Percentiles rank a stretch among this genome's conserved stretches.
Conservation (phyloP, 2,888 invertebrate species). For the Oscheius sp. region DNA sequence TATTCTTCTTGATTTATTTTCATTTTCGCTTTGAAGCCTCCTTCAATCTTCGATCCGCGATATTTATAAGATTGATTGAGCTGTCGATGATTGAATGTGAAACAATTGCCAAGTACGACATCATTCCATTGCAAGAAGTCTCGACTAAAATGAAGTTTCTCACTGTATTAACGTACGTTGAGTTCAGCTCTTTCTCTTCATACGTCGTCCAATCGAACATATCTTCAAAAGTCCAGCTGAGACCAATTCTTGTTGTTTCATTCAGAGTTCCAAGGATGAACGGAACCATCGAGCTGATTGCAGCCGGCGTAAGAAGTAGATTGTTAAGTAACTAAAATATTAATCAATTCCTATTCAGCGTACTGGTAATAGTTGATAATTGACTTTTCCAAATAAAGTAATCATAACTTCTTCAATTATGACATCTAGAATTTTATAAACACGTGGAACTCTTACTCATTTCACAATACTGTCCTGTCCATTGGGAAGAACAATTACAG, state of each 20-base stretch:
- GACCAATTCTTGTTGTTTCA: slow-evolving; percentile 26
- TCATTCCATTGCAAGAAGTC: slow-evolving; percentile 51
- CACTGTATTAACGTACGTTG: slow-evolving; percentile 28
- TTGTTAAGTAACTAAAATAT: slow-evolving; percentile 45
- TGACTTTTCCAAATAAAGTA: slow-evolving; percentile 42
- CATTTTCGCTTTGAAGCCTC: slow-evolving; percentile 32
- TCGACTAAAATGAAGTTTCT: slow-evolving; percentile 25
- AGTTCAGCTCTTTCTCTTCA: slow-evolving; percentile 46
- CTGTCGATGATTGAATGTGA: slow-evolving; percentile 53
- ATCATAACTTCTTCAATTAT: slow-evolving; percentile 38
- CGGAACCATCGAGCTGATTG: slow-evolving; percentile 54
- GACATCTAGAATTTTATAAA: slow-evolving; percentile 25
- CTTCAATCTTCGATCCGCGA: slow-evolving; percentile 38
- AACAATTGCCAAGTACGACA: slow-evolving; percentile 54
- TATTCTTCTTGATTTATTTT: slow-evolving; percentile 5
- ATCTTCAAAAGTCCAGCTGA: slow-evolving; percentile 52
- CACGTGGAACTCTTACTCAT: slow-evolving; percentile 24
- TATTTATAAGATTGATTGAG: slow-evolving; percentile 32
- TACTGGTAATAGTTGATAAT: slow-evolving; percentile 40
- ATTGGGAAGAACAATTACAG: slow-evolving; percentile 44
- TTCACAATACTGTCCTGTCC: slow-evolving; percentile 44
- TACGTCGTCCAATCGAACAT: slow-evolving; percentile 54
- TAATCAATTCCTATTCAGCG: neutral
- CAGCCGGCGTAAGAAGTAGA: slow-evolving; percentile 43
- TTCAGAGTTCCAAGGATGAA: slow-evolving; percentile 43